These are phyloP conservation scores for Telenomus remus DNA, from an alignment of 1,140 invertebrate genomes.

Conservation along the genomic window DNA sequence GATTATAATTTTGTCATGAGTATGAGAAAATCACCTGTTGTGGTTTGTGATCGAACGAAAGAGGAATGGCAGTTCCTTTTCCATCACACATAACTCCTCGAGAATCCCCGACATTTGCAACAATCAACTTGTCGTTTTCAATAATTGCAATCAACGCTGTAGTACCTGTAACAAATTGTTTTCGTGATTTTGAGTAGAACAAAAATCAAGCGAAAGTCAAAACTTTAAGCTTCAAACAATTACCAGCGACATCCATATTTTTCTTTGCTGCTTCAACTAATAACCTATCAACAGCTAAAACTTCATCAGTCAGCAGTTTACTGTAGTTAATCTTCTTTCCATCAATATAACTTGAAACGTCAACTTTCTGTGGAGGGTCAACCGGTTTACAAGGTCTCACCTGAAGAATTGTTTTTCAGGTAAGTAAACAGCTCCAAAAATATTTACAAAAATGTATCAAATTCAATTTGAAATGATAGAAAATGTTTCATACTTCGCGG, in stretches of 20 bases:
- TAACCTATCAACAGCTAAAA: conserved; percentile 86
- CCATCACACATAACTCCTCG: conserved; percentile 95
- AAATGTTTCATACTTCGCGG: conserved; percentile 79
- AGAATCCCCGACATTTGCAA: conserved; percentile 97
- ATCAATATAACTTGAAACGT: conserved; percentile 80
- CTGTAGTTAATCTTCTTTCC: conserved; percentile 85
- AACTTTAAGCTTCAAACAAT: conserved; percentile 7
- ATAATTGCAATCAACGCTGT: conserved; percentile 93
- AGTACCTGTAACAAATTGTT: conserved; percentile 79
- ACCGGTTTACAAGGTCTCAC: conserved; percentile 63
- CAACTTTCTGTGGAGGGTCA: conserved; percentile 65
- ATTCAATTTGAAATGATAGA: no score
- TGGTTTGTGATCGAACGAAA: conserved; percentile 97
- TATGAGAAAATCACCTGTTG: conserved; percentile 83
- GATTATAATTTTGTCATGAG: no score
- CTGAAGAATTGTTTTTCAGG: no score
- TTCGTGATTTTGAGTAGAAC: no score
- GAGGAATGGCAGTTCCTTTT: conserved; percentile 90
- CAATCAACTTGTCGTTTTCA: conserved; percentile 87
- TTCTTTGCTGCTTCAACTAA: conserved; percentile 88
- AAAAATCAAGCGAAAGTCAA: no score
- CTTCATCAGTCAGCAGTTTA: conserved; percentile 88
- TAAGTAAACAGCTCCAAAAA: no score
- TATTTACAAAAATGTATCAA: no score
- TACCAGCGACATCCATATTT: conserved; percentile 89